Percentiles rank a stretch among this genome's conserved stretches.
phyloP scores from a whole-genome alignment of 2,888 invertebrate species.

The Clusia tigrina region DNA sequence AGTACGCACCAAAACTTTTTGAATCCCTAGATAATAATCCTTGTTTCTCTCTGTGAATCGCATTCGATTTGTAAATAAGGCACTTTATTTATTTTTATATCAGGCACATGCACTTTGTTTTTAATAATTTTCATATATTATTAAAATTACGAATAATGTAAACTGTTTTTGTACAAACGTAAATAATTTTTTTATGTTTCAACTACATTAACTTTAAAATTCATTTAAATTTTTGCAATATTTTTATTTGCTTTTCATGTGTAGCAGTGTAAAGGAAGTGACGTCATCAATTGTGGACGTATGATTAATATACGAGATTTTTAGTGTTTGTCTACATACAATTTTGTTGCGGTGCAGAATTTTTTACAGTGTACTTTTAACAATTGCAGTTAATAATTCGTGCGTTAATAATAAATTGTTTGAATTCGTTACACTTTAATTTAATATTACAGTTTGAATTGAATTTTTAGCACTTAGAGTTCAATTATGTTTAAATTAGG shows the following conservation, averaged over 20 bases:
- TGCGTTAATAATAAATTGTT: slow-evolving; percentile 26
- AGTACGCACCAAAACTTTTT: slow-evolving; percentile 56
- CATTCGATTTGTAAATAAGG: slow-evolving; percentile 16
- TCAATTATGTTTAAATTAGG: too few species aligned
- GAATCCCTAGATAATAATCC: slow-evolving; percentile 47
- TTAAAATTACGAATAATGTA: not conserved
- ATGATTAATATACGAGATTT: too few species aligned
- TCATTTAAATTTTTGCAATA: too few species aligned
- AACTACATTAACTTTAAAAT: too few species aligned
- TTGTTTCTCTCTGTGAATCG: not conserved
- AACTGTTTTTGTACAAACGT: slow-evolving; percentile 38
- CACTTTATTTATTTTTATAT: slow-evolving; percentile 23
- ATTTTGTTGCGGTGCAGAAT: too few species aligned
- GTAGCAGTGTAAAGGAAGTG: too few species aligned
- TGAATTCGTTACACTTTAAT: slow-evolving; percentile 23
- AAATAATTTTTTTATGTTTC: slow-evolving; percentile 32
- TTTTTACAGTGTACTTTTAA: too few species aligned
- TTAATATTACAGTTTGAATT: slow-evolving; percentile 7
- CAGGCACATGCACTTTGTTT: not conserved
- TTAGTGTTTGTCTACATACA: too few species aligned
- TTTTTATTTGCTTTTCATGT: too few species aligned
- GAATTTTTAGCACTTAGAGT: too few species aligned
- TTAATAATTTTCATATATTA: too few species aligned
- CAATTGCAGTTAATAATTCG: slow-evolving; percentile 10
- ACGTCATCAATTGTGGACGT: too few species aligned